These are phyloP conservation scores for Octodonta nipae DNA, from an alignment of 2,888 invertebrate species.

Conservation along the genomic window DNA sequence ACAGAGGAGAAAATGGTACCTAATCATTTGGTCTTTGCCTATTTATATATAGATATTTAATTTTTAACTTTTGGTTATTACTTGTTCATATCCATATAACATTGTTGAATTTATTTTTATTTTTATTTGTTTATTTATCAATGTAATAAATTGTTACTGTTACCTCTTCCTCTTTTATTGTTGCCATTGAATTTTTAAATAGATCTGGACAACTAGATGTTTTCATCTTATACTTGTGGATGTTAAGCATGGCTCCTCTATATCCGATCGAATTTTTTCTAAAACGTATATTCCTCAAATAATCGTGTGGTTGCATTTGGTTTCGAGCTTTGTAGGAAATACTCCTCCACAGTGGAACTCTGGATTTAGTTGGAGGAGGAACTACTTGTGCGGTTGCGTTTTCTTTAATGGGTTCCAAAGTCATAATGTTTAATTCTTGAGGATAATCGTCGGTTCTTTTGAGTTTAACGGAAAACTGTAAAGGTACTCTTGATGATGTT, in stretches of 20 bases:
- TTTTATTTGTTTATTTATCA: too few relatives aligned
- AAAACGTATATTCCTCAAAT: constrained; percentile 55
- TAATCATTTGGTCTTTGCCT: too few relatives aligned
- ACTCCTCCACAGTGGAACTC: constrained; percentile 9
- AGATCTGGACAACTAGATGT: constrained; percentile 89
- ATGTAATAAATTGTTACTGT: constrained; percentile 10
- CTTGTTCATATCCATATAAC: constrained; percentile 1
- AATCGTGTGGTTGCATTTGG: constrained; percentile 35
- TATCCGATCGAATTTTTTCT: constrained; percentile 75
- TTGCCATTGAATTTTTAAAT: constrained; percentile 74
- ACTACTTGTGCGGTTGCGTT: background rate
- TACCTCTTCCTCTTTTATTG: constrained; percentile 65
- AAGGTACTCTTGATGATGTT: constrained; percentile 36
- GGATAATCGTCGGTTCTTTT: constrained; percentile 28
- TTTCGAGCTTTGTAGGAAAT: constrained; percentile 10
- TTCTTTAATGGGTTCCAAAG: background rate
- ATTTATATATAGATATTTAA: too few relatives aligned
- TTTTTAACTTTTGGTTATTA: background rate
- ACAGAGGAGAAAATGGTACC: too few relatives aligned
- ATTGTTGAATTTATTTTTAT: background rate
- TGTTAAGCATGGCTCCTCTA: constrained; percentile 72
- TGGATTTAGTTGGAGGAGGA: constrained; percentile 8
- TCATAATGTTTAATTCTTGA: constrained; percentile 1
- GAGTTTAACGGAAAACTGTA: constrained; percentile 51
- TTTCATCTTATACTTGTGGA: constrained; percentile 64